Percentiles rank a stretch among this genome's conserved stretches.
Evolutionary conservation across 2,888 invertebrate genomes (phyloP).

Genomic region (Drosophila hamatofila): DNA sequence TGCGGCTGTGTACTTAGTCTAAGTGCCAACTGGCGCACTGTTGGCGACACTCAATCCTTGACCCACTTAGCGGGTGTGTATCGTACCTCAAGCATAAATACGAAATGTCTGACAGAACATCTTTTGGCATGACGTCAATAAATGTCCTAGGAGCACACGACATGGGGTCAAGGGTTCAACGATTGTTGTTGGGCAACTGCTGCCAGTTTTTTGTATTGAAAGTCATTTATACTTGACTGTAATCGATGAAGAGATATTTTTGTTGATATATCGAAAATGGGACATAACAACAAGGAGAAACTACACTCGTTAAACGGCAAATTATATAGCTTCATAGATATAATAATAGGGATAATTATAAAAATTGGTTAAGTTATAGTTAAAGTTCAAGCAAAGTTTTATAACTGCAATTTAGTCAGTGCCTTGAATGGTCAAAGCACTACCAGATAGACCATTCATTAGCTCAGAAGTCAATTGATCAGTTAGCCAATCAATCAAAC

Average conservation of each 20-base stretch:
- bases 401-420: background rate
- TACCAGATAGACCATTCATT: no score
- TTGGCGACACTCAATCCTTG: conserved; percentile 57
- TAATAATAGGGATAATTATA: background rate
- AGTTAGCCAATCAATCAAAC: background rate
- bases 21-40: conserved; percentile 29
- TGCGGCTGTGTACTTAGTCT: conserved; percentile 26
- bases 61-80: conserved; percentile 56
- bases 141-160: background rate
- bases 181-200: background rate
- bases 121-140: conserved; percentile 60
- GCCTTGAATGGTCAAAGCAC: no score
- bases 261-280: background rate
- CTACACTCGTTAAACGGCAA: background rate
- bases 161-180: conserved; percentile 41
- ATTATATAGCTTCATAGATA: background rate
- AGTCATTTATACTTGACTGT: background rate
- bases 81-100: conserved; percentile 27
- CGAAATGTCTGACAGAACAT: conserved; percentile 18
- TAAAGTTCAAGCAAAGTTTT: background rate
- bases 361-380: background rate
- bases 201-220: background rate
- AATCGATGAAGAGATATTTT: background rate
- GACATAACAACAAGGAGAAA: background rate
- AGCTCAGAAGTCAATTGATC: background rate